phyloP scores from a whole-genome alignment of 2,797 vertebrate species.

The Protonibea diacanthus region DNA sequence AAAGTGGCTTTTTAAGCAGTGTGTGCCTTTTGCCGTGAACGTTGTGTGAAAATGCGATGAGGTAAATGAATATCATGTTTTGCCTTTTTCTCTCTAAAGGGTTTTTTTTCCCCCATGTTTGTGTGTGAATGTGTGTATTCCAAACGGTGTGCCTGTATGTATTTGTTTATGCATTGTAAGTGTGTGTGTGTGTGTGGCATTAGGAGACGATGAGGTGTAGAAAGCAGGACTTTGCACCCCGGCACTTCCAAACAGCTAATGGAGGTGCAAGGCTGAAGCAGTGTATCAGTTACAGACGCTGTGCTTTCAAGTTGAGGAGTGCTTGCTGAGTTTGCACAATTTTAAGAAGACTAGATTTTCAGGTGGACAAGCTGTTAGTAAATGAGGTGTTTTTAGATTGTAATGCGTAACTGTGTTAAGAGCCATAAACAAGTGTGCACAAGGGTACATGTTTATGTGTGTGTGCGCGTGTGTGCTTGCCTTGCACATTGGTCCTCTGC shows the following conservation, averaged over 20 bases:
- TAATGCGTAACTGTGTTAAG: slow-evolving; percentile 45
- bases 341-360: slow-evolving; percentile 45
- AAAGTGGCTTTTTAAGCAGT: slow-evolving; percentile 60
- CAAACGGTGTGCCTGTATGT: background rate
- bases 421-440: slow-evolving; percentile 27
- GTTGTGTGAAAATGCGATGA: slow-evolving; percentile 46
- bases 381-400: slow-evolving; percentile 57
- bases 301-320: slow-evolving; percentile 53
- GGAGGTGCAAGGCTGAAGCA: slow-evolving; percentile 47
- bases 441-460: slow-evolving; percentile 10
- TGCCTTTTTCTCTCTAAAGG: slow-evolving; percentile 22
- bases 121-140: background rate
- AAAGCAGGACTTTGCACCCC: slow-evolving; percentile 64
- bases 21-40: slow-evolving; percentile 33
- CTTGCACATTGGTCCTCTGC: background rate
- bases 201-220: slow-evolving; percentile 59
- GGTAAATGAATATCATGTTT: slow-evolving; percentile 59
- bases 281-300: slow-evolving; percentile 62
- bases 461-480: slow-evolving; percentile 6
- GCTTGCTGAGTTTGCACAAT: slow-evolving; percentile 58
- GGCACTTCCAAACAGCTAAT: slow-evolving; percentile 52
- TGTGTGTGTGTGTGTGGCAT: slow-evolving; percentile 11
- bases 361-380: slow-evolving; percentile 37
- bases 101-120: slow-evolving; percentile 1
- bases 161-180: slow-evolving; percentile 7